A percentile compares a stretch with the other conserved stretches of the same genome.
These are phyloP conservation scores for Cyprinus carpio DNA, from an alignment of 2,113 vertebrate genomes.

Conservation along the genomic window DNA sequence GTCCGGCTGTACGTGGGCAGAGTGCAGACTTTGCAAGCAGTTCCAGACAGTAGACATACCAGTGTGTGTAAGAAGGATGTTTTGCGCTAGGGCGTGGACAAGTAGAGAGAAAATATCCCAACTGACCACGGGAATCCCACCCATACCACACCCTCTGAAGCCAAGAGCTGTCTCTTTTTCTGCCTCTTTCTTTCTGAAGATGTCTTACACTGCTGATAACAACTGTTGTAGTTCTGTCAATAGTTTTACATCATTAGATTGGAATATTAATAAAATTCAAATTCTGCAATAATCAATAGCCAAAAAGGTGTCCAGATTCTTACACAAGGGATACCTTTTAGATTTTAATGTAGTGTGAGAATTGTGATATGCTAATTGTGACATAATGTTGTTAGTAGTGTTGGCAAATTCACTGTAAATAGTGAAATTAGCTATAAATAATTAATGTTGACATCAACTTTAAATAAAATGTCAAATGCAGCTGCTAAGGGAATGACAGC, in stretches of 20 bases:
- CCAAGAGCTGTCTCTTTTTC: slow-evolving; percentile 30
- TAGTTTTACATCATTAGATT: not conserved
- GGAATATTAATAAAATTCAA: not conserved
- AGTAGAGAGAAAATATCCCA: slow-evolving; percentile 72
- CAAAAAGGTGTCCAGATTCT: not conserved
- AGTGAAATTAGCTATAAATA: not conserved
- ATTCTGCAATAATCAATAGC: no score
- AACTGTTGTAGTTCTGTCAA: not conserved
- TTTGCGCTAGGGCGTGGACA: slow-evolving; percentile 69
- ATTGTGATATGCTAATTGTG: not conserved
- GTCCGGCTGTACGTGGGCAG: slow-evolving; percentile 64
- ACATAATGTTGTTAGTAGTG: not conserved
- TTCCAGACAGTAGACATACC: slow-evolving; percentile 51
- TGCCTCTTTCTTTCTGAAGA: not conserved
- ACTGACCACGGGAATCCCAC: slow-evolving; percentile 70
- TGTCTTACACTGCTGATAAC: not conserved
- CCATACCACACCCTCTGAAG: slow-evolving; percentile 67
- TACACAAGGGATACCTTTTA: not conserved
- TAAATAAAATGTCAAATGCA: not conserved
- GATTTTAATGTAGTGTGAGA: not conserved
- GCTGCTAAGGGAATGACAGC: not conserved
- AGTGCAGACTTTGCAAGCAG: slow-evolving; percentile 58
- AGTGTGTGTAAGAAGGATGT: slow-evolving; percentile 52
- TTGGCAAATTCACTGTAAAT: not conserved
- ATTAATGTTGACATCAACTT: not conserved